These are phyloP conservation scores for Drosophila atroscutellata DNA, from an alignment of 2,888 invertebrate species.

Conservation along the genomic window DNA sequence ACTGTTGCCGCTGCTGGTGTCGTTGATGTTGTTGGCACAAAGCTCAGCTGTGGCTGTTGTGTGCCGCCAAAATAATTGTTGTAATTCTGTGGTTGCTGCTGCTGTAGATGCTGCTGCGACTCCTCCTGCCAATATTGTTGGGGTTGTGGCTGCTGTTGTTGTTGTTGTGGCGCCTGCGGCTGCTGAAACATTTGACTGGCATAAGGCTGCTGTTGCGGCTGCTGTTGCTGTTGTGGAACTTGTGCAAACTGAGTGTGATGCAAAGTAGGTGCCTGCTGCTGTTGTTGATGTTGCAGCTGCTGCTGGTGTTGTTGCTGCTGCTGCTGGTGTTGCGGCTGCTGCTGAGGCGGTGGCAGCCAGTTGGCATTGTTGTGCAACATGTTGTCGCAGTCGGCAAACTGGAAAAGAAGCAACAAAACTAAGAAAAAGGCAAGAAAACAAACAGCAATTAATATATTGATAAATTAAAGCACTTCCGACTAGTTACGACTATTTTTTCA, in stretches of 20 bases:
- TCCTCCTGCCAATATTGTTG: constrained; percentile 26
- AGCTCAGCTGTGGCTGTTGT: constrained; percentile 13
- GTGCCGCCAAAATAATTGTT: constrained; percentile 58
- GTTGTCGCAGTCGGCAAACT: constrained; percentile 53
- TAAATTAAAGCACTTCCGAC: neutral
- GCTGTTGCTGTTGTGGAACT: constrained; percentile 33
- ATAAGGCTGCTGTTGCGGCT: constrained; percentile 50
- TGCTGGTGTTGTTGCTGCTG: constrained; percentile 14
- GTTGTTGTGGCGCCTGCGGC: constrained; percentile 41
- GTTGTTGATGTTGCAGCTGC: constrained; percentile 24
- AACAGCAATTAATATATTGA: neutral
- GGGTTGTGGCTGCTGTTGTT: constrained; percentile 41
- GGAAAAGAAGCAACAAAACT: neutral
- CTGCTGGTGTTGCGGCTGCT: constrained; percentile 40
- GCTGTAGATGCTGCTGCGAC: constrained; percentile 16
- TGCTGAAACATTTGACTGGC: constrained; percentile 64
- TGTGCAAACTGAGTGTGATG: constrained; percentile 26
- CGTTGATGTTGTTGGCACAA: constrained; percentile 20
- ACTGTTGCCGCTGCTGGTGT: neutral
- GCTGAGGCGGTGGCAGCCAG: constrained; percentile 74
- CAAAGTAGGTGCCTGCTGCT: constrained; percentile 26
- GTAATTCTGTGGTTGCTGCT: constrained; percentile 29
- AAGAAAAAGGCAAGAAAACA: neutral
- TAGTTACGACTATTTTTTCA: neutral
- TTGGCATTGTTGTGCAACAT: constrained; percentile 76